These are phyloP conservation scores for Papilio gigon DNA, from an alignment of 2,888 invertebrate genomes.

Conservation along the genomic window DNA sequence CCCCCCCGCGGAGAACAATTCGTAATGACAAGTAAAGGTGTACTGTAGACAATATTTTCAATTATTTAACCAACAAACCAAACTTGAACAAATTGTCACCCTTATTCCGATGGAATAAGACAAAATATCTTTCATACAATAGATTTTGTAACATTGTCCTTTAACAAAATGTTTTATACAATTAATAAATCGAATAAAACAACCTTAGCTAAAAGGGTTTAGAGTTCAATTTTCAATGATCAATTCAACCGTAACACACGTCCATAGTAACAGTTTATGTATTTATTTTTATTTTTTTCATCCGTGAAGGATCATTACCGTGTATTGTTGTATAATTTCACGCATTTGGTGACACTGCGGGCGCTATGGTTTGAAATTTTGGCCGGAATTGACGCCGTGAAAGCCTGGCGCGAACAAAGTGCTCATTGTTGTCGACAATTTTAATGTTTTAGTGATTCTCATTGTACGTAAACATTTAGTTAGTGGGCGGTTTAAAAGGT, in stretches of 20 bases:
- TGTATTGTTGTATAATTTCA: conserved; percentile 78
- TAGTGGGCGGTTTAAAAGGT: conserved; percentile 38
- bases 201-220: conserved; percentile 38
- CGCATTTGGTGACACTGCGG: conserved; percentile 78
- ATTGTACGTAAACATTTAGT: conserved; percentile 45
- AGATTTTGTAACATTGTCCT: conserved; percentile 11
- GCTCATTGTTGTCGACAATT: conserved; percentile 51
- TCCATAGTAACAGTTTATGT: conserved; percentile 58
- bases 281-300: conserved; percentile 74
- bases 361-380: conserved; percentile 69
- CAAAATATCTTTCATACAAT: background rate
- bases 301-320: conserved; percentile 77
- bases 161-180: conserved; percentile 33
- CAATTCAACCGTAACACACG: conserved; percentile 45
- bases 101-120: conserved; percentile 20
- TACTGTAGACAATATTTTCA: conserved; percentile 50
- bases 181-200: conserved; percentile 27
- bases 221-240: conserved; percentile 50
- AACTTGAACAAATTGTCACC: background rate
- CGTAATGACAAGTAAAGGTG: conserved; percentile 70
- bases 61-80: background rate
- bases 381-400: conserved; percentile 62
- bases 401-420: conserved; percentile 61
- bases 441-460: conserved; percentile 52
- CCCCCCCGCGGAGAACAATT: conserved; percentile 66